Percentiles rank a stretch among this genome's conserved stretches.
Conservation (phyloP, 92 coral and sea anemone species). For the Epizoanthus illoricatus region DNA sequence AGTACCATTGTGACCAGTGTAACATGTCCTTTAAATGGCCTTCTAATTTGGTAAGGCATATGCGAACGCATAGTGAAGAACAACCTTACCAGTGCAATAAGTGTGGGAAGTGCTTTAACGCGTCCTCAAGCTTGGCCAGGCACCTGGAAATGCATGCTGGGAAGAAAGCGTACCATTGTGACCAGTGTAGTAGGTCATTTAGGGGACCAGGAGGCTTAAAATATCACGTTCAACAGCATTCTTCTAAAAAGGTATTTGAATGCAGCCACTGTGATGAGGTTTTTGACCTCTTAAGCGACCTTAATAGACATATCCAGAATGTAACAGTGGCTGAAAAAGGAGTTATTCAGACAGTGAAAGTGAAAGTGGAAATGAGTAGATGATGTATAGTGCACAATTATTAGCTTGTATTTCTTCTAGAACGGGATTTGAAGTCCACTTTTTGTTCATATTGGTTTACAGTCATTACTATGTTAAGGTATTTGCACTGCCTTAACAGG, state of each 20-base stretch:
- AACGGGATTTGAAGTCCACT: too few species aligned
- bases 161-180: not conserved
- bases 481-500: too few species aligned
- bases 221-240: not conserved
- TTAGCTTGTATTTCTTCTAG: too few species aligned
- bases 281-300: not conserved
- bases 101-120: not conserved
- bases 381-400: too few species aligned
- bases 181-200: not conserved
- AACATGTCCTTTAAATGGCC: slow-evolving; percentile 12
- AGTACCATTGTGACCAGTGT: not conserved
- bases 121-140: not conserved
- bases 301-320: slow-evolving; percentile 8
- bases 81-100: not conserved
- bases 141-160: not conserved
- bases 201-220: not conserved
- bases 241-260: not conserved
- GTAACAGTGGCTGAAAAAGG: too few species aligned
- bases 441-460: too few species aligned
- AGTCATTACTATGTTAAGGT: too few species aligned
- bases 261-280: not conserved
- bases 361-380: too few species aligned
- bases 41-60: slow-evolving; percentile 8
- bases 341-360: too few species aligned
- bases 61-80: not conserved